A percentile compares a stretch with the other conserved stretches of the same genome.
Evolutionary conservation across 2,113 vertebrate genomes (phyloP).

Genomic region (Microcebus tavaratra): DNA sequence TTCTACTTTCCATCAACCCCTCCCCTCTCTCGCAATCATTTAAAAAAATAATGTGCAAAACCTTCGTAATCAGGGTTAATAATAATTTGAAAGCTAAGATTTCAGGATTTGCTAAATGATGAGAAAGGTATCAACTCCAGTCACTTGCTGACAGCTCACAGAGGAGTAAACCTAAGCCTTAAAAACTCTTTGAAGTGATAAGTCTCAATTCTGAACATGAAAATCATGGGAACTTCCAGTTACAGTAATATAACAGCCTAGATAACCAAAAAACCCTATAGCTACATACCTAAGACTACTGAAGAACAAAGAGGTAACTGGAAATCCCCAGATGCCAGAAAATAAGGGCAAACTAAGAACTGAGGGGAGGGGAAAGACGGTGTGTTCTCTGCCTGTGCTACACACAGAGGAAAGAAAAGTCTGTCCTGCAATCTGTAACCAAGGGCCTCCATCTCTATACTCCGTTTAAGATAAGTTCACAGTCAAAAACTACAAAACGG

Average conservation of each 20-base stretch:
- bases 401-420: not conserved
- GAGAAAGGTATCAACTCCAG: not conserved
- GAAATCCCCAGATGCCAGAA: conserved; percentile 54
- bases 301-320: conserved; percentile 16
- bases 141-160: conserved; percentile 2
- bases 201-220: conserved; percentile 55
- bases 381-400: not conserved
- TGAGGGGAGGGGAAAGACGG: not conserved
- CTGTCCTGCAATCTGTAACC: not conserved
- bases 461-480: not conserved
- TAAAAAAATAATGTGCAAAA: not conserved
- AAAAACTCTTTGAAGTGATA: not conserved
- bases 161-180: not conserved
- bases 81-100: conserved; percentile 13
- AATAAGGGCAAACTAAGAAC: not conserved
- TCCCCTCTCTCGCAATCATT: not conserved
- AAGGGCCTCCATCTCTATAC: not conserved
- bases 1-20: not conserved
- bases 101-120: not conserved
- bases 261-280: conserved; percentile 22
- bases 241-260: not conserved
- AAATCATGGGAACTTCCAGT: conserved; percentile 59
- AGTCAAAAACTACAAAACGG: not conserved
- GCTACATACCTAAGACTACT: not conserved
- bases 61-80: not conserved